A percentile compares a stretch with the other conserved stretches of the same genome.
phyloP scores from a whole-genome alignment of 2,888 invertebrate genomes.

The Rhyacophila evoluta region DNA sequence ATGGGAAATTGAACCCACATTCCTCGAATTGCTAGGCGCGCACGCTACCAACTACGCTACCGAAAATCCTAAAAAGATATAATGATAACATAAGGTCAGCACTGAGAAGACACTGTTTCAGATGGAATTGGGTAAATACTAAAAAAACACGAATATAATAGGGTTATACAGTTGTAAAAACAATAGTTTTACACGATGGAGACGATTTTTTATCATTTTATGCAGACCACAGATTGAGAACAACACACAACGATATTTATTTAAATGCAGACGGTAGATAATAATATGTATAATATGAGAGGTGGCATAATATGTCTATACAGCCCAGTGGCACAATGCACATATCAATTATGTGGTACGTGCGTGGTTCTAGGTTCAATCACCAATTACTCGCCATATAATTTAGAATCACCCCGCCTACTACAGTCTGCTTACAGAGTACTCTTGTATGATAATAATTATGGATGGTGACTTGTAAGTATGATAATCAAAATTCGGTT shows the following conservation, averaged over 20 bases:
- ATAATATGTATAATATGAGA: conserved; percentile 31
- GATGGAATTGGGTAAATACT: no score
- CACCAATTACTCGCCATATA: conserved; percentile 20
- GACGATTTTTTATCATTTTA: no score
- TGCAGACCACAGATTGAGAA: neutral
- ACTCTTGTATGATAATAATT: neutral
- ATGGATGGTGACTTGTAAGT: neutral
- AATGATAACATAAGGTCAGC: no score
- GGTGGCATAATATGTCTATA: neutral
- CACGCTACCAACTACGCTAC: no score
- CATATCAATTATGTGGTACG: conserved; percentile 25
- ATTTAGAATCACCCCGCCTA: conserved; percentile 31
- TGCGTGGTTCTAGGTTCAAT: conserved; percentile 16
- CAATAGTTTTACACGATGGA: no score
- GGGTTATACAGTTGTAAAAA: no score
- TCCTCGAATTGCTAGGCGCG: no score
- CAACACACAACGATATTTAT: neutral
- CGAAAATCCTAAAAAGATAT: no score
- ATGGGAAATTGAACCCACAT: no score
- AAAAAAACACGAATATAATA: no score
- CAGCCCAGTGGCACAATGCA: conserved; percentile 33
- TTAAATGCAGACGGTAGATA: neutral
- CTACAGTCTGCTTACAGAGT: conserved; percentile 4
- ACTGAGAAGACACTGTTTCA: no score
- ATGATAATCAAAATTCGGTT: no score